Evolutionary conservation across 2,113 vertebrate species (phyloP).

Genomic region (Bubalus kerabau): DNA sequence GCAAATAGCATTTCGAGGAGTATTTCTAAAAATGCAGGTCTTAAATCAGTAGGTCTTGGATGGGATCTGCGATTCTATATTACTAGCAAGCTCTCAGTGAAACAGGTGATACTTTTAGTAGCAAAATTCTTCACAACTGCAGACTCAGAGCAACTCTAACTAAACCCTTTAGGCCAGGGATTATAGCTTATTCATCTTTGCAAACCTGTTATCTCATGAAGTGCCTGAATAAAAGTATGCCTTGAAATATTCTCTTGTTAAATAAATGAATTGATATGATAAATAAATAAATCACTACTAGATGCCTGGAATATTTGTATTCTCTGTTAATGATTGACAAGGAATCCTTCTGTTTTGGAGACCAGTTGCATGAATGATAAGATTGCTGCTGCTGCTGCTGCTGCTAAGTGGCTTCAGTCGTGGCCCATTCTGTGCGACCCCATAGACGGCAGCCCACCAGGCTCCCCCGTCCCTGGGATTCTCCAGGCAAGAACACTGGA

Average conservation of each 20-base stretch:
- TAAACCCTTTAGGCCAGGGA: not conserved
- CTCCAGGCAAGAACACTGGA: too few species aligned
- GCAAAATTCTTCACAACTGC: not conserved
- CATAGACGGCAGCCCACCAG: too few species aligned
- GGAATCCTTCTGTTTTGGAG: not conserved
- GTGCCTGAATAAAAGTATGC: not conserved
- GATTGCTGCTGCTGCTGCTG: not conserved
- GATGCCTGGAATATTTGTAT: not conserved
- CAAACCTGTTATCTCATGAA: not conserved
- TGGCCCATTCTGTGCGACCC: too few species aligned
- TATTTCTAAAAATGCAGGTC: not conserved
- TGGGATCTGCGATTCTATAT: not conserved
- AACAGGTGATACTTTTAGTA: not conserved
- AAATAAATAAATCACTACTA: not conserved
- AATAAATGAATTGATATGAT: not conserved
- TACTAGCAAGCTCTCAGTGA: not conserved
- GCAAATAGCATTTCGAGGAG: not conserved
- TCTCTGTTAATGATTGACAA: not conserved
- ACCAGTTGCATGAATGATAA: not conserved
- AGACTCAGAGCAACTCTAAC: not conserved
- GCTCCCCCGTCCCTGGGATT: too few species aligned
- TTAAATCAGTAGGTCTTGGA: not conserved
- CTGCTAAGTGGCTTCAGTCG: too few species aligned
- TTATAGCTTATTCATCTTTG: not conserved
- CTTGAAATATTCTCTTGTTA: slow-evolving; percentile 4